phyloP scores from a whole-genome alignment of 2,888 invertebrate genomes.

The Pachymerium ferrugineum region DNA sequence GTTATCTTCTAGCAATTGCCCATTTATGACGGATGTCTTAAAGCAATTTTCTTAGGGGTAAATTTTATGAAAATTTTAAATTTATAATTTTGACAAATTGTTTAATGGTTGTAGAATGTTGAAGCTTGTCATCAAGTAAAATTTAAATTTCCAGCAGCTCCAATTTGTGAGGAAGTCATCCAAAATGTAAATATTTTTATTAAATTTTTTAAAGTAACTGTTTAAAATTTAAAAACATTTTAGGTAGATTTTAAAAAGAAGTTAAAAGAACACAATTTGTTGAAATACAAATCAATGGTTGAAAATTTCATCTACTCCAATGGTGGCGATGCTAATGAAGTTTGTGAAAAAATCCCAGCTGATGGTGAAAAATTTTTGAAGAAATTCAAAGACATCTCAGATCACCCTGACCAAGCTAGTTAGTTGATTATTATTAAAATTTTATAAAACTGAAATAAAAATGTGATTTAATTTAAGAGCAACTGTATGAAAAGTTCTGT shows the following conservation, averaged over 20 bases:
- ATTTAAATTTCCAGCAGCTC: background rate
- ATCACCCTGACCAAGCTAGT: background rate
- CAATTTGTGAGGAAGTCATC: background rate
- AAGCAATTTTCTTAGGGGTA: background rate
- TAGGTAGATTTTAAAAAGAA: background rate
- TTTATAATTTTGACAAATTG: background rate
- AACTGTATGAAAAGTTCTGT: background rate
- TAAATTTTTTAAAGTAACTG: background rate
- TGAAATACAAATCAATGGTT: background rate
- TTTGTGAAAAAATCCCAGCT: background rate
- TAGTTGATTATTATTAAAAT: background rate
- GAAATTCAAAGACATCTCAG: background rate
- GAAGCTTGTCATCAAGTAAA: background rate
- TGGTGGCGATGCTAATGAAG: background rate
- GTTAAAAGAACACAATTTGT: background rate
- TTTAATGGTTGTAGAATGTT: background rate
- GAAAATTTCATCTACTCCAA: background rate
- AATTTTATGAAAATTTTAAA: background rate
- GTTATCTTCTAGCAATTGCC: background rate
- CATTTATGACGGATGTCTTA: background rate
- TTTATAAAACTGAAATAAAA: background rate
- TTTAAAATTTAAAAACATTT: background rate
- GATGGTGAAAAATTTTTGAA: background rate
- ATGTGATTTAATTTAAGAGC: background rate
- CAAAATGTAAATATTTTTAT: background rate